These are phyloP conservation scores for Nomada lathburiana DNA, from an alignment of 2,888 invertebrate species.

Conservation along the genomic window DNA sequence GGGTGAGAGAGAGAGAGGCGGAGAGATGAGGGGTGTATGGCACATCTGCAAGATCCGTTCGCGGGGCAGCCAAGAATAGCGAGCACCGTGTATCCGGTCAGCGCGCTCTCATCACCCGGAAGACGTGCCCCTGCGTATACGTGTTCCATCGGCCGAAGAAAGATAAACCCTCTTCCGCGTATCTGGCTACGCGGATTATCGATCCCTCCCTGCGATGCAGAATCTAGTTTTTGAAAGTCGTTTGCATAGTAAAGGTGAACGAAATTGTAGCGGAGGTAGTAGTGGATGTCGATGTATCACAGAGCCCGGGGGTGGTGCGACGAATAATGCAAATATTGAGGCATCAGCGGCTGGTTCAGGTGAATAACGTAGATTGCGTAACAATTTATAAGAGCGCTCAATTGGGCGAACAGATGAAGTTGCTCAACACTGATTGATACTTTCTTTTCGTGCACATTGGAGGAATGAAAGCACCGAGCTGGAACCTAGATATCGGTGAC, in stretches of 20 bases:
- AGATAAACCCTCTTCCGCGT: conserved; percentile 44
- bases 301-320: too few species aligned
- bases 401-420: too few species aligned
- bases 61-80: conserved; percentile 72
- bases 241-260: neutral
- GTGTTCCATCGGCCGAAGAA: conserved; percentile 37
- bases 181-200: neutral
- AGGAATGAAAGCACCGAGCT: too few species aligned
- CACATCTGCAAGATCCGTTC: conserved; percentile 68
- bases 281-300: too few species aligned
- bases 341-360: too few species aligned
- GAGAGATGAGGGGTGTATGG: conserved; percentile 39
- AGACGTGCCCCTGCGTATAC: conserved; percentile 36
- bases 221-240: neutral
- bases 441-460: too few species aligned
- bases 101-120: conserved; percentile 54
- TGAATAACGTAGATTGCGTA: too few species aligned
- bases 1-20: conserved; percentile 1
- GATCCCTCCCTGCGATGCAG: conserved; percentile 28
- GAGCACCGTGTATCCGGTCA: conserved; percentile 61
- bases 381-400: too few species aligned
- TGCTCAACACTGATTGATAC: too few species aligned
- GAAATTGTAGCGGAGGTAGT: too few species aligned
- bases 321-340: too few species aligned
- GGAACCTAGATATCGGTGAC: too few species aligned